Percentiles rank a stretch among this genome's conserved stretches.
phyloP scores from a whole-genome alignment of 1,140 invertebrate genomes.

The Antheraea mylitta region DNA sequence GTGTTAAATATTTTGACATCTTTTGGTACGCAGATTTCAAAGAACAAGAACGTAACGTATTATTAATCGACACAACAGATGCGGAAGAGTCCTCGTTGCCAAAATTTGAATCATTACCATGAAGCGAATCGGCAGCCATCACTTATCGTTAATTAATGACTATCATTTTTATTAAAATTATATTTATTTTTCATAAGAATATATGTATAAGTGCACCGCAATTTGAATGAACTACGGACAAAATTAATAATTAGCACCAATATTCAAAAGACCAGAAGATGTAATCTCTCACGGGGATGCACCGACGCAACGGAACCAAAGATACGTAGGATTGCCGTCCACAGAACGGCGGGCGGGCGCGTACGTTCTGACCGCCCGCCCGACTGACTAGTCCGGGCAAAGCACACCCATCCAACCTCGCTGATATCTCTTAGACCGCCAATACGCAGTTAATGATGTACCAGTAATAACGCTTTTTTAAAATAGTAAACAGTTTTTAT shows the following conservation, averaged over 20 bases:
- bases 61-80: neutral
- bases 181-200: neutral
- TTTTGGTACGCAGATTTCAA: conserved; percentile 35
- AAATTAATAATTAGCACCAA: conserved; percentile 62
- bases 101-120: neutral
- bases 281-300: conserved; percentile 37
- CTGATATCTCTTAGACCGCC: conserved; percentile 8
- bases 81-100: neutral
- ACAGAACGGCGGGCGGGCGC: conserved; percentile 35
- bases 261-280: conserved; percentile 45
- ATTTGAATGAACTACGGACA: conserved; percentile 46
- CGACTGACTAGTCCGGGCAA: conserved; percentile 29
- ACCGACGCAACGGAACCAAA: conserved; percentile 30
- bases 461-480: no score
- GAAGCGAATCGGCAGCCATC: conserved; percentile 2
- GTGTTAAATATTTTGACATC: conserved; percentile 35
- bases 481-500: no score
- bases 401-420: conserved; percentile 40
- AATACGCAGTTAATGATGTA: neutral
- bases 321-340: conserved; percentile 23
- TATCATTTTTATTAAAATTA: neutral
- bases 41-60: neutral
- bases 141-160: neutral
- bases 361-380: conserved; percentile 41
- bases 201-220: conserved; percentile 34